Evolutionary conservation across 2,888 invertebrate species (phyloP), one percentile per base, ranked within the genome.

Genomic region (Scaptomyza parva): DNA sequence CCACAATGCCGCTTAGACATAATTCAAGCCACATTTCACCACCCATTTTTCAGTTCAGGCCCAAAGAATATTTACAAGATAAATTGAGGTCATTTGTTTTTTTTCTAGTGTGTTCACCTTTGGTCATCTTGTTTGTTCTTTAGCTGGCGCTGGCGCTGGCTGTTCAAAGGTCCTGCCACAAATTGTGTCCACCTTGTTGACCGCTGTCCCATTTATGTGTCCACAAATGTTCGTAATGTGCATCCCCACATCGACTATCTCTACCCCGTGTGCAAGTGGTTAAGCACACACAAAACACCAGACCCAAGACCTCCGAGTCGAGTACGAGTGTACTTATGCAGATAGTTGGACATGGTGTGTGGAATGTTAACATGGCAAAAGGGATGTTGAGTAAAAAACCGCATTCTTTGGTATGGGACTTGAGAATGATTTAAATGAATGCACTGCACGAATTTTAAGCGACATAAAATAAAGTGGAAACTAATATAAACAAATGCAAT

Each of bases 21-120:
- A 76, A 82, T 74, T 80, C 72, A 83, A 71, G 69, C 70, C 69
- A 68, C 64, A 74, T 37, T 26, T 44, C 26, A 14, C 18, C 50
- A 52, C 6, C 37, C 35, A 30, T 45, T 30, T 53, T 48, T 39
- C n/a, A 48, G 37, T 47, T 47, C 30, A 37, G 51, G 60, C 47
- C 47, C 61, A 48, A 71, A 48, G 70, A 73, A 79, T n/a, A 68
- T 76, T 65, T 78, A 76, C 67, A 89, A 90, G 90, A 91, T 91
- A 91, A 91, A 91, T 91, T 90, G 90, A 88, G 90, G 91, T 90
- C 89, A 90, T 89, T 90, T n/a, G n/a, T 90, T 86, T 88, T 88
- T 89, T 78, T 20, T 6, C 33, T 7, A 12, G 64, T 58, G 17
- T 66, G 68, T 66, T 65, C 83, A 82, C 77, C 73, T 79, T 71